Evolutionary conservation across 1,140 invertebrate species (phyloP), one percentile per base, ranked within the genome.

Genomic region (Meloidogyne chitwoodi): DNA sequence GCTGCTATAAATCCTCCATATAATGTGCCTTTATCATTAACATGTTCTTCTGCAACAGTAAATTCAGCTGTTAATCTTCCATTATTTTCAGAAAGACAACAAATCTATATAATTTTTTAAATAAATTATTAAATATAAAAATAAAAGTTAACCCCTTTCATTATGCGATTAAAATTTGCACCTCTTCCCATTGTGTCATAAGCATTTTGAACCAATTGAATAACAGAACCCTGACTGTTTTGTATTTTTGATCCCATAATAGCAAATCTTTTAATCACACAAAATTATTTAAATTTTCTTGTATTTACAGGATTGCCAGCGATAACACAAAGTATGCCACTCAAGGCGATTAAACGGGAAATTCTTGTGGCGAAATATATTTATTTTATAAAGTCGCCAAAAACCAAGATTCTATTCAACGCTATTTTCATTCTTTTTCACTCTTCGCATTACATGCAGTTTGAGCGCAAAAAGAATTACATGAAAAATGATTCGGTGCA

Each of bases 1-100:
- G 92, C 92, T 14, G 92, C 91, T 14, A 92, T 93, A 78, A 93
- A 91, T 16, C 93, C 94, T 61, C 93, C 75, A 88, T 96, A 93
- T 5, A 95, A 87, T 0, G 91, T 91, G 0, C 93, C 93, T 65
- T 88, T 88, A 26, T 88, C 81, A 88, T 96, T 96, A 0, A 91
- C 84, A 87, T 94, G 92, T 75, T 94, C 92, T 27, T 91, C 87
- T 0, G 89, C 89, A 0, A 97, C 91, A 83, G 90, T 91, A 81
- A 96, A 91, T 88, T 94, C 92, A n/a, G 80, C 66, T 8, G 19
- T n/a, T 56, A 56, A 56, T 22, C 10, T 56, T n/a, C 48, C 48
- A 56, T 56, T 22, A 56, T 56, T 22, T 56, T 3, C 16, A 56
- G 48, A 56, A 19, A 56, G n/a, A 56, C 16, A n/a, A 56, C 19